A percentile compares a stretch with the other conserved stretches of the same genome.
These are phyloP conservation scores for Athene noctua DNA, from an alignment of 2,113 vertebrate genomes.

Conservation along the genomic window DNA sequence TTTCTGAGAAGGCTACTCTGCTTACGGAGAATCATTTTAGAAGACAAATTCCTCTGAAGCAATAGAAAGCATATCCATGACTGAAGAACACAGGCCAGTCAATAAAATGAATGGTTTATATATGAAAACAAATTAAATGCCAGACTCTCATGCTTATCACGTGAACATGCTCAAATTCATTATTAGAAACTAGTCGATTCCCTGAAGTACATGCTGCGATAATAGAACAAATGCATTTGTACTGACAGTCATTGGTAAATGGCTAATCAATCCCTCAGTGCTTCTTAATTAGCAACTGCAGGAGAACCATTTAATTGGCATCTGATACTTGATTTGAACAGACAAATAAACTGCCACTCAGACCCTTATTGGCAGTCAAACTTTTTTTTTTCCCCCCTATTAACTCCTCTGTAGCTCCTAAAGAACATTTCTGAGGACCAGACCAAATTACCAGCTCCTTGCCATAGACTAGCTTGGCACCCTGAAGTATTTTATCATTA, in stretches of 20 bases:
- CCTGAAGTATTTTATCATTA: conserved; percentile 41
- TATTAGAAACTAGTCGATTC: not conserved
- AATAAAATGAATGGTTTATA: not conserved
- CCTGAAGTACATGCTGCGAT: not conserved
- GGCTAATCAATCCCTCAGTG: conserved; percentile 57
- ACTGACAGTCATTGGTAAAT: conserved; percentile 33
- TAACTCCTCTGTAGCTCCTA: not conserved
- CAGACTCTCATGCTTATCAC: not conserved
- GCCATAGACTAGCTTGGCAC: not conserved
- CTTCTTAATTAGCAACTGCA: conserved; percentile 23
- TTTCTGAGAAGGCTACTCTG: not conserved
- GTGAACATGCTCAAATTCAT: not conserved
- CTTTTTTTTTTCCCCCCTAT: not conserved
- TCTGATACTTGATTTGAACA: conserved; percentile 24
- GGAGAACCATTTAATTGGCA: conserved; percentile 44
- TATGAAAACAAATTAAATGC: not conserved
- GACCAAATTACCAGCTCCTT: not conserved
- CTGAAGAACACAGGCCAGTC: not conserved
- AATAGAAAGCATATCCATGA: not conserved
- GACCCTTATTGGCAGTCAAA: not conserved
- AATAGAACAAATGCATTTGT: conserved; percentile 9
- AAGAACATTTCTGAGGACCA: not conserved
- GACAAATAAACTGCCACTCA: conserved; percentile 38
- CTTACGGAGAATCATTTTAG: not conserved
- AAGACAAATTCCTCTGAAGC: not conserved